Base-by-base conservation (phyloP, 1,140 invertebrate genomes). In the Trichomalopsis sarcophagae region DNA sequence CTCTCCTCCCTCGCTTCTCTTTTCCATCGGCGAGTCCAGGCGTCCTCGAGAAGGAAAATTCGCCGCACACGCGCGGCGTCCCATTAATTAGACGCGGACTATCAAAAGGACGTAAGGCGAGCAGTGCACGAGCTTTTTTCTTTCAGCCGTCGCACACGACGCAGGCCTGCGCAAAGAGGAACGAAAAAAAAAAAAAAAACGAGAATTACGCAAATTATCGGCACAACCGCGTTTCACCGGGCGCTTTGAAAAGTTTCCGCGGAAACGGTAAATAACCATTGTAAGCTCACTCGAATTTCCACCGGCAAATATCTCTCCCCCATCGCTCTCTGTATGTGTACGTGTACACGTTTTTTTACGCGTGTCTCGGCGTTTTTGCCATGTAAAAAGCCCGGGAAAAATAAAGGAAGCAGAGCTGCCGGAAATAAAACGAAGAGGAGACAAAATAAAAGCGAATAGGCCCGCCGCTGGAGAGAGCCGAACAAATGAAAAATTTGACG, bases 121-220 rank as follows among this genome's bases (percentile, higher is more conserved):
- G 68, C 7, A n/a, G 50, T 62, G 27, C 27, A 27, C 27, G 27
- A n/a, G 17, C 21, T 62, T 21, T 62, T n/a, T 62, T 62, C 9
- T 55, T 47, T 47, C 44, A 47, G 0, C 9, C 44, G 10, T 17
- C 50, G 21, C 33, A 14, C 13, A 14, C 13, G 50, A 55, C 17
- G 50, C 50, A 30, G 14, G 0, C n/a, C 27, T 27, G 2, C 2
- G 69, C 36, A 40, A 40, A 33, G 55, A 33, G 55, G 68, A 33
- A 80, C 1, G 36, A 36, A 33, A 55, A 80, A n/a, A n/a, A n/a
- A n/a, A n/a, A n/a, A n/a, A n/a, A n/a, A n/a, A n/a, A n/a, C n/a
- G n/a, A n/a, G n/a, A n/a, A 87, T 88, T 86, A 82, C 86, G 76
- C 77, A 79, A 88, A 87, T 88, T 87, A 87, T 89, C 85, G 30